These are phyloP conservation scores for Sycophila sp. DNA, from an alignment of 1,140 invertebrate genomes.

Conservation along the genomic window DNA sequence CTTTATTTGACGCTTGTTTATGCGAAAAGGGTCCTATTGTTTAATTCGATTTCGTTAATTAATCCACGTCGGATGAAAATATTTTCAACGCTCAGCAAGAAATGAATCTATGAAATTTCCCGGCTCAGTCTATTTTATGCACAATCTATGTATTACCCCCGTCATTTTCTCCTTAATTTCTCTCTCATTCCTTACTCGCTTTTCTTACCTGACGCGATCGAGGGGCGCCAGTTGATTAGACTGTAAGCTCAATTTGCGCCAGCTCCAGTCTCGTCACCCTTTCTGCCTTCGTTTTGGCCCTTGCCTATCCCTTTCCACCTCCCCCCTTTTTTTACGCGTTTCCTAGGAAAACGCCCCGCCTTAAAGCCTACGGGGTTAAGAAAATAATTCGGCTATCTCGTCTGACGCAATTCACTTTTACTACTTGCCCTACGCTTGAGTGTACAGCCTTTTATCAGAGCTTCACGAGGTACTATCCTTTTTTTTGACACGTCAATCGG, in stretches of 20 bases:
- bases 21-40: no score
- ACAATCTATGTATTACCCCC: not conserved
- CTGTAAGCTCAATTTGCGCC: conserved; percentile 62
- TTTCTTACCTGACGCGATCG: conserved; percentile 34
- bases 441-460: no score
- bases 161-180: conserved; percentile 11
- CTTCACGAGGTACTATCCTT: no score
- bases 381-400: conserved; percentile 12
- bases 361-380: no score
- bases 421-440: no score
- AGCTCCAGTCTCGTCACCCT: not conserved
- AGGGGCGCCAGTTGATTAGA: conserved; percentile 54
- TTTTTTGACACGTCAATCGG: no score
- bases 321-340: not conserved
- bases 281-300: not conserved
- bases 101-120: conserved; percentile 21
- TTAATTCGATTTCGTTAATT: no score
- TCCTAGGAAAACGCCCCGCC: not conserved
- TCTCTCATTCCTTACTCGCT: not conserved
- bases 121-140: not conserved
- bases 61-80: no score
- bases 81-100: no score
- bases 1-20: no score
- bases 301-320: not conserved
- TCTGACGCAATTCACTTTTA: no score